phyloP scores from a whole-genome alignment of 2,888 invertebrate species.

The Ommatoiulus sabulosus region DNA sequence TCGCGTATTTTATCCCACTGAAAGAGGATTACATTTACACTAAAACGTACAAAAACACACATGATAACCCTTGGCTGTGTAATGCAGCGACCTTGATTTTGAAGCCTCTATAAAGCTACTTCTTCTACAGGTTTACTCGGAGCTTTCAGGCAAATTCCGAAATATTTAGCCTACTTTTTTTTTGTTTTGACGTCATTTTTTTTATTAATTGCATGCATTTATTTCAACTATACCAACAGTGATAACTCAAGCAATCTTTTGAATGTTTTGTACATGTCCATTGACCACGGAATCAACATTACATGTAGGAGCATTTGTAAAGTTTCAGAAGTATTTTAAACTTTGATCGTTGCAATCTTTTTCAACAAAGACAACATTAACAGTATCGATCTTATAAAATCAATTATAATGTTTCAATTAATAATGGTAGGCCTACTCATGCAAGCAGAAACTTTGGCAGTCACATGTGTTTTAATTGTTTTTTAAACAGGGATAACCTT shows the following conservation, averaged over 20 bases:
- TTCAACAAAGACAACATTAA: no score
- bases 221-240: neutral
- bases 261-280: neutral
- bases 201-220: neutral
- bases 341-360: no score
- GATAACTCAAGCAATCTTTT: neutral
- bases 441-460: no score
- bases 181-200: neutral
- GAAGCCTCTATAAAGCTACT: neutral
- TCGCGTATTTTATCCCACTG: neutral
- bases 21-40: neutral
- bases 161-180: neutral
- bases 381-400: no score
- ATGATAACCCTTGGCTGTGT: neutral
- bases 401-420: no score
- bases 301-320: no score
- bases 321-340: no score
- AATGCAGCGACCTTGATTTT: neutral
- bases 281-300: neutral
- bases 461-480: no score
- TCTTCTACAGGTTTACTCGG: neutral
- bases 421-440: neutral
- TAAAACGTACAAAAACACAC: neutral
- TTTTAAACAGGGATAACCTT: no score
- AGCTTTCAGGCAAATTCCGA: slow-evolving; percentile 27